A percentile compares a stretch with the other conserved stretches of the same genome.
Conservation (phyloP, 2,888 invertebrate genomes). For the Cordilura impudica region DNA sequence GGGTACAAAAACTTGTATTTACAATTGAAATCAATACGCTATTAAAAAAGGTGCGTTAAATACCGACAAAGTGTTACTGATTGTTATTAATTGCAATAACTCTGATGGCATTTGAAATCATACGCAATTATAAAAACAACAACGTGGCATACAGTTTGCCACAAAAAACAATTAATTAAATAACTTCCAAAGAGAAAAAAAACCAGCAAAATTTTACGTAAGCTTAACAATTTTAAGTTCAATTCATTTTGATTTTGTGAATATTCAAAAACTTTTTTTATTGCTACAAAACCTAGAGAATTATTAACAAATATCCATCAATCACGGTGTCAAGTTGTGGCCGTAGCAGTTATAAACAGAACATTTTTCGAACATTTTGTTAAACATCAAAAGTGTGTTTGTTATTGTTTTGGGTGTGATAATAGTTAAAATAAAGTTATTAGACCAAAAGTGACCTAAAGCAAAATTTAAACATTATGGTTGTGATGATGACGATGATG, state of each 20-base stretch:
- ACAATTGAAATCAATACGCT: constrained; percentile 66
- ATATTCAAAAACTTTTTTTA: neutral
- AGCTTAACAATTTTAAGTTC: neutral
- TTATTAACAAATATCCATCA: constrained; percentile 43
- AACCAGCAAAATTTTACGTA: neutral
- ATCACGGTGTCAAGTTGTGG: constrained; percentile 58
- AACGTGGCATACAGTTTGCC: neutral
- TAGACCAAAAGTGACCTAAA: constrained; percentile 55
- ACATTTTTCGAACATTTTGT: constrained; percentile 51
- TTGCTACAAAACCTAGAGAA: neutral
- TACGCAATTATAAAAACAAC: neutral
- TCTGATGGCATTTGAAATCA: neutral
- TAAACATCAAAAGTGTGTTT: constrained; percentile 28
- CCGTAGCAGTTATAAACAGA: constrained; percentile 50
- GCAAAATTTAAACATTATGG: constrained; percentile 48
- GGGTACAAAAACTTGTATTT: constrained; percentile 51
- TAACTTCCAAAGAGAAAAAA: too few relatives aligned
- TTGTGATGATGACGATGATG: neutral
- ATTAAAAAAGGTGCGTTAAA: constrained; percentile 54
- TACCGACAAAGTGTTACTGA: constrained; percentile 57
- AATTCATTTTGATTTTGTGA: neutral
- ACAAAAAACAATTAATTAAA: neutral
- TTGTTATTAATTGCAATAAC: constrained; percentile 39
- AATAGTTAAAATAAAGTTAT: constrained; percentile 48
- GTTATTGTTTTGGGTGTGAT: constrained; percentile 16